Base-by-base conservation (phyloP, 2,797 vertebrate species). In the Premnoplex brunnescens region DNA sequence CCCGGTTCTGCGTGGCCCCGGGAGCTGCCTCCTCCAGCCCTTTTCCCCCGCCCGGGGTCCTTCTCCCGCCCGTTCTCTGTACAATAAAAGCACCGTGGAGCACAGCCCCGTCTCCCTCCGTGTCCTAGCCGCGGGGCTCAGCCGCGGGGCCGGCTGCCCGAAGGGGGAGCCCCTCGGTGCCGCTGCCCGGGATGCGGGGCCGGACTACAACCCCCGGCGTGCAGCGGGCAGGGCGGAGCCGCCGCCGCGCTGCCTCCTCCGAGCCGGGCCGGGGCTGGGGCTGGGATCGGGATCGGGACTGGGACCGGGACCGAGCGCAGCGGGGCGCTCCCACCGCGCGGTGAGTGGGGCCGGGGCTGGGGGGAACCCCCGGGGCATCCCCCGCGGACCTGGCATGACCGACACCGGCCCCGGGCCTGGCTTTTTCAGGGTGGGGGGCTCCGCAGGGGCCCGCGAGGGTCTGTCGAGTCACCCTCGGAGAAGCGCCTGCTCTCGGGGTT, bases 171-270 rank as follows among this genome's bases (percentile, higher is more conserved):
- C 22, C 10, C 39, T 39, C 3, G 26, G 12, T 26, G 48, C 8
- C 21, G 22, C 23, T 75, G 20, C 64, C 44, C 30, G 37, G 32
- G 18, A 52, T 59, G 34, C 66, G 52, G 66, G 73, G 59, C 59
- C 24, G 73, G 66, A 69, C 89, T 91, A 85, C 89, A 81, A 69
- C 51, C 82, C 89, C 76, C 82, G 63, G 76, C 89, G 82, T 85
- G 89, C 82, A 80, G 82, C 75, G 75, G 82, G 68, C 49, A 79
- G 88, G 88, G 88, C 82, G 88, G 88, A 55, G 88, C 41, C 41
- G 60, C 27, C 14, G 48, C 27, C 27, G 74, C 73, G 52, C 46
- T 36, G 59, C 80, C 19, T 34, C 59, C 23, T 59, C 49, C 55
- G 36, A 62, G 36, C 86, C 48, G 49, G 12, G 74, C 66, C 15